Conservation (phyloP, 2,888 invertebrate genomes). For the Agriotes lineatus region DNA sequence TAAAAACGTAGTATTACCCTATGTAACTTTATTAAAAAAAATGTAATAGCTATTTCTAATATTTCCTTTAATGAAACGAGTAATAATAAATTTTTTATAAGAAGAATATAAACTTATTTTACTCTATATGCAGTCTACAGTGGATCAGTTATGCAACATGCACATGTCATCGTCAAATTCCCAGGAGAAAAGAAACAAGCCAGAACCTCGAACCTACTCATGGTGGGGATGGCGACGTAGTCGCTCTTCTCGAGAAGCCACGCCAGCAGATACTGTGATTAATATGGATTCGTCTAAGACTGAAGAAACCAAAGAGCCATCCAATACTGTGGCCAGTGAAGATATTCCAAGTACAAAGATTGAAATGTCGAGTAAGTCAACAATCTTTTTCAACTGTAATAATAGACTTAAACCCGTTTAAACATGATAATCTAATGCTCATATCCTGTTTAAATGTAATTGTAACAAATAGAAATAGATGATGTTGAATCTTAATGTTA, state of each 20-base stretch:
- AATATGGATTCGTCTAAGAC: conserved; percentile 26
- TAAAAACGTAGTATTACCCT: too few species aligned
- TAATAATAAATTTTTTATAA: too few species aligned
- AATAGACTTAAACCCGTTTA: too few species aligned
- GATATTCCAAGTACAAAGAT: conserved; percentile 42
- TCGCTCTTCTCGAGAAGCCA: conserved; percentile 63
- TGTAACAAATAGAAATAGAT: too few species aligned
- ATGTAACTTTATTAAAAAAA: too few species aligned
- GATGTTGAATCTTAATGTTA: neutral
- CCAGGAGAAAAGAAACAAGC: conserved; percentile 48
- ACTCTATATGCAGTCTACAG: conserved; percentile 62
- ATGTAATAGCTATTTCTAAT: too few species aligned
- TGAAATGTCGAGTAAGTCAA: conserved; percentile 44
- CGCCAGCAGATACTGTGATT: conserved; percentile 51
- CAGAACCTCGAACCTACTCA: conserved; percentile 67
- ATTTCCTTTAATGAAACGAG: too few species aligned
- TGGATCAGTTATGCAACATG: conserved; percentile 63
- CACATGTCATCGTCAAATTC: conserved; percentile 59
- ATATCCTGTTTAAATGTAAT: too few species aligned
- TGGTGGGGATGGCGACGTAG: conserved; percentile 80
- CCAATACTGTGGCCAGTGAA: conserved; percentile 16
- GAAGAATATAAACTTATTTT: too few species aligned
- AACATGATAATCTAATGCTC: too few species aligned
- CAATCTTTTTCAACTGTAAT: too few species aligned
- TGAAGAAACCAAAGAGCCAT: conserved; percentile 40